These are phyloP conservation scores for Polyommatus icarus DNA, from an alignment of 2,888 invertebrate genomes.

Conservation along the genomic window DNA sequence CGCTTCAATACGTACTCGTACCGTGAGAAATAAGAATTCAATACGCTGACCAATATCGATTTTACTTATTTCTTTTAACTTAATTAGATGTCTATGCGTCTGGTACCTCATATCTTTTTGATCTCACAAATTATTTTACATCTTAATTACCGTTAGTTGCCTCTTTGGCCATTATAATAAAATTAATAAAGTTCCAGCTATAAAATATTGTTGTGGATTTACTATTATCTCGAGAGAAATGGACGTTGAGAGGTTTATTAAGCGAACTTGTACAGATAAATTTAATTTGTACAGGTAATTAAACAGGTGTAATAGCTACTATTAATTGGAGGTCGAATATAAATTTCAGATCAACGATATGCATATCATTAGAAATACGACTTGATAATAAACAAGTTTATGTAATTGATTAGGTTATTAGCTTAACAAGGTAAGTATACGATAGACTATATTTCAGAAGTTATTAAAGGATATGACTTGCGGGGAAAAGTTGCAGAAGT, in stretches of 20 bases:
- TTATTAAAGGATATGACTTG: not conserved
- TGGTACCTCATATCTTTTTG: not conserved
- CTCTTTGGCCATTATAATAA: not conserved
- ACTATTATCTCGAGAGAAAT: not conserved
- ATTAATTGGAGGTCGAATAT: constrained; percentile 24
- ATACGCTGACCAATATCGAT: constrained; percentile 19
- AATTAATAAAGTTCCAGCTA: not conserved
- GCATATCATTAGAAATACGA: constrained; percentile 7
- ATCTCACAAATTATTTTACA: not conserved
- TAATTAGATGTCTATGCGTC: not conserved
- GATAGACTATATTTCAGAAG: constrained; percentile 3
- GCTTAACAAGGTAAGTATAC: constrained; percentile 8
- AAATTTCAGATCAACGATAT: constrained; percentile 15
- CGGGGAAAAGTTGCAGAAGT: constrained; percentile 6
- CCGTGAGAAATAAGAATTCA: constrained; percentile 27
- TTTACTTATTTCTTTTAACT: constrained; percentile 3
- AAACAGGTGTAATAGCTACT: constrained; percentile 21
- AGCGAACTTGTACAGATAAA: constrained; percentile 12
- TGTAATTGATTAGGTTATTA: constrained; percentile 19
- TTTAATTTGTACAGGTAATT: constrained; percentile 10
- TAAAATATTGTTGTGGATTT: not conserved
- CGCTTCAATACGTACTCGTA: constrained; percentile 56
- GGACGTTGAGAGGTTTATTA: constrained; percentile 17
- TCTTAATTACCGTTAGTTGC: not conserved
- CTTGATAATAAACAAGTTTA: constrained; percentile 23